Base-by-base conservation (phyloP, 30 jellyfish, hydroid and myxozoan genomes). In the Clytia hemisphaerica region DNA sequence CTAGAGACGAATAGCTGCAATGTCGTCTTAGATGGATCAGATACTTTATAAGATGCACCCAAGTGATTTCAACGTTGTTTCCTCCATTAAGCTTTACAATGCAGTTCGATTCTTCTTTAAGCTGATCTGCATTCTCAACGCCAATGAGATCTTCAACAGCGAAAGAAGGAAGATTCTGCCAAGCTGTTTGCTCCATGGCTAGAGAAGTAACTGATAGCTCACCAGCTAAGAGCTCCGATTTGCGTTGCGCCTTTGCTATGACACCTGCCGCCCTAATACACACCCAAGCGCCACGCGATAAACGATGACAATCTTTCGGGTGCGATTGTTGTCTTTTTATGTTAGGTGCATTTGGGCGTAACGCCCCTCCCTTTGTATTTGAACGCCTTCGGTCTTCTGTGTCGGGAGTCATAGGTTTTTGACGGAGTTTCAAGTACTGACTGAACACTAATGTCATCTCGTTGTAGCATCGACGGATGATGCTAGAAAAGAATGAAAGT, bases 201-300 rank as follows among this genome's bases (percentile, higher is more conserved):
- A 48, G 72, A 26, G 94, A 82, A 22, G 71, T 48, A 1, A 55
- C 77, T 14, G 45, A 54, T 19, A 72, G 45, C 16, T 82, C 87
- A 1, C 82, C 61, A 4, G 94, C 50, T 29, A 82, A 38, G 60
- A 24, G 19, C 57, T 82, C 88, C 24, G 67, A 29, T 62, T 82
- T 82, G 42, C 67, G 54, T 38, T 82, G 94, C 72, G 88, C 86
- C 58, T 82, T 82, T 45, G 88, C 88, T 49, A 82, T 82, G n/a
- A 78, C 87, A 37, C 94, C 86, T 3, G 94, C 94, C 2, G 94
- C 55, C 21, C 94, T 61, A 6, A 73, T 60, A 14, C 87, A 83
- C 35, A 82, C 78, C 94, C 94, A 82, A 60, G 88, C 94, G 9
- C 83, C 89, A 38, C 47, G 72, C 58, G 83, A 72, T 18, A 82